Percentiles rank a stretch among this genome's conserved stretches.
These are phyloP conservation scores for Enoplosus armatus DNA, from an alignment of 2,797 vertebrate genomes.

Conservation along the genomic window DNA sequence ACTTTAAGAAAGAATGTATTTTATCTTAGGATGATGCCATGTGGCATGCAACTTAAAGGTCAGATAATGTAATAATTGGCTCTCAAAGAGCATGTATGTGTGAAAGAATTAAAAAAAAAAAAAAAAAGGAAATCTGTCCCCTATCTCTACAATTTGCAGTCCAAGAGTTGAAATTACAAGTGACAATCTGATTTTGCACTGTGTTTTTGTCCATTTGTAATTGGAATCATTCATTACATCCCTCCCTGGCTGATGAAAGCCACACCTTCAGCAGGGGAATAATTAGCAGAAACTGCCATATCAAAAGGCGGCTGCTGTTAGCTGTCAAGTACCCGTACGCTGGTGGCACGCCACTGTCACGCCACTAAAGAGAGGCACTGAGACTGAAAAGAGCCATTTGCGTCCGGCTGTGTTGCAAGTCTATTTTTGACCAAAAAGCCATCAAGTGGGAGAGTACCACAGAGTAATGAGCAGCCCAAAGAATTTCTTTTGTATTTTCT, in stretches of 20 bases:
- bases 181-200: background rate
- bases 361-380: conserved; percentile 46
- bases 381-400: conserved; percentile 64
- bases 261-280: conserved; percentile 45
- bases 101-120: background rate
- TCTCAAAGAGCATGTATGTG: background rate
- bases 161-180: background rate
- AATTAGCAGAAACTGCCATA: conserved; percentile 39
- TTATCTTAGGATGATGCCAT: background rate
- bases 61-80: background rate
- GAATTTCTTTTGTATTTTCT: background rate
- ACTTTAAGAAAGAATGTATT: too few species aligned
- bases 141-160: background rate
- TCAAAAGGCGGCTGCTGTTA: conserved; percentile 59
- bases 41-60: background rate
- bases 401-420: conserved; percentile 62
- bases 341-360: conserved; percentile 61
- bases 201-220: conserved; percentile 3
- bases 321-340: conserved; percentile 53
- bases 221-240: conserved; percentile 1
- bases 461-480: conserved; percentile 52
- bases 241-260: conserved; percentile 22
- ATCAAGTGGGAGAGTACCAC: conserved; percentile 60
- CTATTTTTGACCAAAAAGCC: conserved; percentile 78
- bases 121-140: background rate